These are phyloP conservation scores for Drosophila neocordata DNA, from an alignment of 1,140 invertebrate species.

Conservation along the genomic window DNA sequence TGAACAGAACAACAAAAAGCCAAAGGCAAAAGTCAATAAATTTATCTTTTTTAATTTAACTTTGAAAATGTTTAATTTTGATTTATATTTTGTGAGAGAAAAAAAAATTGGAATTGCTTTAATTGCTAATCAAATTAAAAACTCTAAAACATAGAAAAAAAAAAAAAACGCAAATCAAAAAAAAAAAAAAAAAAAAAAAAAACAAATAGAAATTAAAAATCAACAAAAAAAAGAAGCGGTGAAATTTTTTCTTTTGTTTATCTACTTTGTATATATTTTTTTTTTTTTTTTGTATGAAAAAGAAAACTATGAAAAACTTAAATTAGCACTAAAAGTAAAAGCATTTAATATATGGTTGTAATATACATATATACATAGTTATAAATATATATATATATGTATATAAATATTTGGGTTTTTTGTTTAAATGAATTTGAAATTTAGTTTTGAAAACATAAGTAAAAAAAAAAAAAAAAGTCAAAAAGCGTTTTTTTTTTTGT, in stretches of 20 bases:
- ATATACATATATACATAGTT: not conserved
- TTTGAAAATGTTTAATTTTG: constrained; percentile 47
- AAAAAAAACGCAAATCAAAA: constrained; percentile 33
- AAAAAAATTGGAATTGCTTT: constrained; percentile 12
- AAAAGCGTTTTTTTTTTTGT: constrained; percentile 16
- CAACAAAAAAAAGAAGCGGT: too few relatives aligned
- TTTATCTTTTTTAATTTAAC: constrained; percentile 35
- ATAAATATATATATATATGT: too few relatives aligned
- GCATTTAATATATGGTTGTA: constrained; percentile 7
- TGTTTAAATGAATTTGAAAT: constrained; percentile 4
- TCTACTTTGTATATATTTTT: constrained; percentile 18
- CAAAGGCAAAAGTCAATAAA: constrained; percentile 48
- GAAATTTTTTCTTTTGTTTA: not conserved
- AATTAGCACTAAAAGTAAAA: constrained; percentile 24
- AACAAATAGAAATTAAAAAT: not conserved
- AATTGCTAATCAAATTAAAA: not conserved
- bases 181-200: constrained; percentile 38
- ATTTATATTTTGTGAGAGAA: constrained; percentile 26
- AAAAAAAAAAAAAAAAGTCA: too few relatives aligned
- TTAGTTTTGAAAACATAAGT: constrained; percentile 7
- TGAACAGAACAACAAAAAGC: constrained; percentile 75
- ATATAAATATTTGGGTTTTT: not conserved
- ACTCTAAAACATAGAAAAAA: constrained; percentile 23
- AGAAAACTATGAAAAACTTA: constrained; percentile 27
- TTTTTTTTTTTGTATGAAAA: constrained; percentile 41